Conservation (phyloP, 2,797 vertebrate species). For the Notolabrus celidotus region DNA sequence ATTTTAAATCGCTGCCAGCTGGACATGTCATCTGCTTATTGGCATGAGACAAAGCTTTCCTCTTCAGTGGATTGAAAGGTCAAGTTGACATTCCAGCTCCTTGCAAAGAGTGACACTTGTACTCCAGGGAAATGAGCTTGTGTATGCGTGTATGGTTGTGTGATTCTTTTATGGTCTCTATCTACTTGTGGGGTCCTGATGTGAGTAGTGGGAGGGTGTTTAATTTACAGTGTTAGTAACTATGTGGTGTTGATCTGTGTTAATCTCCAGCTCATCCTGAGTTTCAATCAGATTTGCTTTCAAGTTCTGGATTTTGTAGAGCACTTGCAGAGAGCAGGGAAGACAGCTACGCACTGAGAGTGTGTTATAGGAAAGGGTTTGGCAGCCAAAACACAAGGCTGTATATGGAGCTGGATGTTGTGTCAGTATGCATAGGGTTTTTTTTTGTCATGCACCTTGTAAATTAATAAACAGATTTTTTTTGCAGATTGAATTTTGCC, state of each 20-base stretch:
- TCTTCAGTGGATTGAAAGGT: constrained; percentile 75
- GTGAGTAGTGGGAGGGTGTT: constrained; percentile 44
- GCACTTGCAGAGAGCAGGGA: constrained; percentile 3
- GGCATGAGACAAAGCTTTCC: constrained; percentile 69
- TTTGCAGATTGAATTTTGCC: too few species aligned
- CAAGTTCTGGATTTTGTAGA: constrained; percentile 22
- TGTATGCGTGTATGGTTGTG: not conserved
- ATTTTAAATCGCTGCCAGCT: constrained; percentile 74
- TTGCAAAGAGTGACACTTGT: constrained; percentile 40
- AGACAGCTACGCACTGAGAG: not conserved
- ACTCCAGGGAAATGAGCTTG: constrained; percentile 14
- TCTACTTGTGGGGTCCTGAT: constrained; percentile 19
- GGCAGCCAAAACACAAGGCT: constrained; percentile 2
- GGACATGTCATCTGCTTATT: constrained; percentile 72
- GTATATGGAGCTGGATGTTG: not conserved
- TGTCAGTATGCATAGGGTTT: not conserved
- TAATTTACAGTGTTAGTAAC: constrained; percentile 70
- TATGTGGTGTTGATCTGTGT: constrained; percentile 60
- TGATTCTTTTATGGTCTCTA: not conserved
- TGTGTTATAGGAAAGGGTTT: not conserved
- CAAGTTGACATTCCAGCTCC: constrained; percentile 59
- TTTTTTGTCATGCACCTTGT: too few species aligned
- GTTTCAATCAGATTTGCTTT: constrained; percentile 30
- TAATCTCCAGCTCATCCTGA: constrained; percentile 71
- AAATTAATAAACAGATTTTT: too few species aligned